These are phyloP conservation scores for Nebria ingens DNA, from an alignment of 1,140 invertebrate species.

Conservation along the genomic window DNA sequence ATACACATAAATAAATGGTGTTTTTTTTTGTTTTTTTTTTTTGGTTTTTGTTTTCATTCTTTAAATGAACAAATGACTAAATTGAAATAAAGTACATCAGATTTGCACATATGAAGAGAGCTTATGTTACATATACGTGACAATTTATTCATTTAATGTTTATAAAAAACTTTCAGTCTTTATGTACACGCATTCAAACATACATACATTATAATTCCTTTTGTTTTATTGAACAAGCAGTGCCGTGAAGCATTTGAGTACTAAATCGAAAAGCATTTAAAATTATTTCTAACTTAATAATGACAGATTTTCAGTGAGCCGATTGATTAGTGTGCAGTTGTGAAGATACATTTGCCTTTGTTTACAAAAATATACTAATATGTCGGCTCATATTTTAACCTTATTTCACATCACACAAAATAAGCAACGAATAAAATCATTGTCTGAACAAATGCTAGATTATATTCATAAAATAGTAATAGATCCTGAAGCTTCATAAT, in stretches of 20 bases:
- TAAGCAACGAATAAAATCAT: not conserved
- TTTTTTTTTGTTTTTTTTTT: not conserved
- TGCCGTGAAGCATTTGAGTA: not conserved
- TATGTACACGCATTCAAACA: conserved; percentile 3
- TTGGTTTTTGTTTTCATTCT: not conserved
- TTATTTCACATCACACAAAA: not conserved
- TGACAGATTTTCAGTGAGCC: not conserved
- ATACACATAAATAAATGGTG: not conserved
- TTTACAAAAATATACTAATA: conserved; percentile 7
- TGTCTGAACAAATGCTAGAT: too few relatives aligned
- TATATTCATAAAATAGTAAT: not conserved
- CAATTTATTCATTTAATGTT: not conserved
- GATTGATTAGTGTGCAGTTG: not conserved
- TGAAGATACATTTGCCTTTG: not conserved
- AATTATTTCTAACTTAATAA: not conserved
- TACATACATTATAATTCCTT: not conserved
- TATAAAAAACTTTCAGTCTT: not conserved
- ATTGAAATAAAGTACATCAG: not conserved
- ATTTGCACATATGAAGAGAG: not conserved
- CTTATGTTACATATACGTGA: not conserved
- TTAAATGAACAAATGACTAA: too few relatives aligned
- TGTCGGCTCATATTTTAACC: not conserved
- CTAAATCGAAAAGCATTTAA: not conserved
- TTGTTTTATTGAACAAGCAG: not conserved
- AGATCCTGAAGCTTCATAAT: not conserved